Evolutionary conservation across 2,888 invertebrate genomes (phyloP), one percentile per base, ranked within the genome.

Genomic region (Eulithis testata): DNA sequence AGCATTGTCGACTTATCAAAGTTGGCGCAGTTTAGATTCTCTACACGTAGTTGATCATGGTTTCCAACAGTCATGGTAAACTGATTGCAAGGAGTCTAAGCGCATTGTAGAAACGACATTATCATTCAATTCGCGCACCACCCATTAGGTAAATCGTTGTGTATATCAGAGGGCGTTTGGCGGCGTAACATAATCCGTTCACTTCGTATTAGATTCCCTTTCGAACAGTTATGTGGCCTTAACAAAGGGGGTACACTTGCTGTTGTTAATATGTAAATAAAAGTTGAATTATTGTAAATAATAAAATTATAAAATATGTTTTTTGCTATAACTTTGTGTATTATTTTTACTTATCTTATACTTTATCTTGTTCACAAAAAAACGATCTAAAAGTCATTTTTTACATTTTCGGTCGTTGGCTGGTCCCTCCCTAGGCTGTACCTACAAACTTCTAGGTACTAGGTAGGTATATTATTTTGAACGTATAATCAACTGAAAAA

Each of bases 261-360:
- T 91, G 91, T 89, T 93, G 91, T 93, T 91, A 87, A 92, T 91
- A 91, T 92, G 92, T 92, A 93, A 91, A 93, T 92, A 92, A 92
- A 91, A 90, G 91, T 93, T 92, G 86, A 90, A 90, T 84, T 90
- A 91, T 93, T 92, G 91, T 92, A 93, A 90, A 91, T 91, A 91
- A 90, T 89, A 86, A 90, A 89, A 89, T 80, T 90, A 90, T 88
- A 87, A 89, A 90, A 92, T 91, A 91, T 91, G 92, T 93, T 93
- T 91, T 91, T 92, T 91, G 90, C 87, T 91, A 91, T 89, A 86
- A 70, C 21, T 65, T 71, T 72, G 75, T 74, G 71, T 83, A 71
- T 85, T 80, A 79, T 83, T 86, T 74, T 21, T 11, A 21, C 11
- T 49, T 49, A 21, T 9, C 5, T 47, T 8, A 47, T 47, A 5